Conservation (phyloP, 2,797 vertebrate genomes). For the Pangasius sanitwongsei region DNA sequence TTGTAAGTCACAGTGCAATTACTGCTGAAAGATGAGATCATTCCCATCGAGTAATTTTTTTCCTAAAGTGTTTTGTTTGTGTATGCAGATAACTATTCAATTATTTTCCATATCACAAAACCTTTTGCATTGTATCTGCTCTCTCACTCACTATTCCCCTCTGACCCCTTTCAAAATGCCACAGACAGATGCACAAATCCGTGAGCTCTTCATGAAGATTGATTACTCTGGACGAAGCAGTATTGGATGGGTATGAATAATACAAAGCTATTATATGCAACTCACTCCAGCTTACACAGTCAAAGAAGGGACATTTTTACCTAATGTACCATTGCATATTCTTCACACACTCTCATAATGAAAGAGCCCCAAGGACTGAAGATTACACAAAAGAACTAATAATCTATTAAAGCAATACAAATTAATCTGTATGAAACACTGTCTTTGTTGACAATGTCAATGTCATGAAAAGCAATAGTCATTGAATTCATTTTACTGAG, state of each 20-base stretch:
- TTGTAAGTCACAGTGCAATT: slow-evolving; percentile 60
- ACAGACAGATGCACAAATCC: slow-evolving; percentile 77
- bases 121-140: slow-evolving; percentile 13
- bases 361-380: not conserved
- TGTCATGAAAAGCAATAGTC: not conserved
- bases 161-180: slow-evolving; percentile 58
- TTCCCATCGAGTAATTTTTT: not conserved
- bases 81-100: slow-evolving; percentile 8
- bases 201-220: slow-evolving; percentile 81
- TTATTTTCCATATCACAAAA: not conserved
- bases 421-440: not conserved
- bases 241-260: slow-evolving; percentile 77
- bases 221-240: slow-evolving; percentile 72
- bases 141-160: not conserved
- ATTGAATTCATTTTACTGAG: not conserved
- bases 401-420: not conserved
- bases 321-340: slow-evolving; percentile 9
- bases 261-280: slow-evolving; percentile 50
- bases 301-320: slow-evolving; percentile 12
- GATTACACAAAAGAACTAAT: not conserved
- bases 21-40: not conserved
- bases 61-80: slow-evolving; percentile 10
- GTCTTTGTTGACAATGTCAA: too few species aligned
- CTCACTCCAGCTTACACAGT: slow-evolving; percentile 36
- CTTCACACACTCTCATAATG: slow-evolving; percentile 3